phyloP scores from a whole-genome alignment of 2,797 vertebrate species.

The Ibycter americanus region DNA sequence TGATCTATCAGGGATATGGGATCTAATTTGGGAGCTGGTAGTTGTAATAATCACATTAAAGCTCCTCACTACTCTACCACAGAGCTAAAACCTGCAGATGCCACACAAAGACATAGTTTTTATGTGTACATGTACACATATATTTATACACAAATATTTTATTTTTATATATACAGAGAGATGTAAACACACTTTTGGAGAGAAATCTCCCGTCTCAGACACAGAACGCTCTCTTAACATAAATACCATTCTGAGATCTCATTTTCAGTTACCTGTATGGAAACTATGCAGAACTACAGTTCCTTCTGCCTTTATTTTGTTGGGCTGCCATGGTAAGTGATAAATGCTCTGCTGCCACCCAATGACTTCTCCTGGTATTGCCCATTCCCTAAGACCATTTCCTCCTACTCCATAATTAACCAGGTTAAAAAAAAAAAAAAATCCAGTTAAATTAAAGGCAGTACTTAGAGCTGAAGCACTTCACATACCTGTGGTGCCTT shows the following conservation, averaged over 20 bases:
- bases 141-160: rapidly evolving
- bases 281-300: background rate
- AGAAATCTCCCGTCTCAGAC: background rate
- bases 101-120: background rate
- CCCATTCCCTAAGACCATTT: background rate
- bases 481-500: slow-evolving; percentile 72
- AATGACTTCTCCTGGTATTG: slow-evolving; percentile 20
- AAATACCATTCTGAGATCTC: background rate
- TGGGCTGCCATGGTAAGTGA: background rate
- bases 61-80: background rate
- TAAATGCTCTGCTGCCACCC: slow-evolving; percentile 73
- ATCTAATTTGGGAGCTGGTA: background rate
- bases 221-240: background rate
- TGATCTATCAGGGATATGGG: background rate
- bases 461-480: slow-evolving; percentile 28
- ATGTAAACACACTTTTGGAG: background rate
- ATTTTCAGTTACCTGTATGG: background rate
- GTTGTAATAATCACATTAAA: background rate
- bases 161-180: no score
- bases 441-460: background rate
- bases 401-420: background rate
- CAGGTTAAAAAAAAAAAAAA: background rate
- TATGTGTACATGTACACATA: background rate
- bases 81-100: background rate
- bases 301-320: background rate